Evolutionary conservation across 2,888 invertebrate species (phyloP), one percentile per base, ranked within the genome.

Genomic region (Pristionchus exspectatus): DNA sequence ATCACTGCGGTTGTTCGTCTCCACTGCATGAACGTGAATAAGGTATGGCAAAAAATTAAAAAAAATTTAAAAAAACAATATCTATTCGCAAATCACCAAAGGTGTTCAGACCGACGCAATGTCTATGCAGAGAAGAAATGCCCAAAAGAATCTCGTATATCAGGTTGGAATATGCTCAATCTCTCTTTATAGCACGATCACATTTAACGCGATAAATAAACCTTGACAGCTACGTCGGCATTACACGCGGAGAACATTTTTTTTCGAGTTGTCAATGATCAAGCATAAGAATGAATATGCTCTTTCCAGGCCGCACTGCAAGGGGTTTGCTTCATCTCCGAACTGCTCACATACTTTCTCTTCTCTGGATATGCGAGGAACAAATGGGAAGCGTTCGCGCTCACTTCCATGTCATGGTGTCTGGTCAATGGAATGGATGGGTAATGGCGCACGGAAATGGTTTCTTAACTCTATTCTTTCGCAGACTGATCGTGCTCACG

Each of bases 321-420:
- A n/a, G n/a, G n/a, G n/a, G n/a, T n/a, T n/a, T n/a, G n/a, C n/a
- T n/a, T n/a, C n/a, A n/a, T n/a, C n/a, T n/a, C n/a, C n/a, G n/a
- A n/a, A n/a, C n/a, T n/a, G n/a, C n/a, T 77, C 44, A 77, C 77
- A 10, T 77, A 77, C 24, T 77, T 77, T 10, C 38, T 77, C 10
- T 21, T 77, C 77, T 77, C 77, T 5, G 24, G 77, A 14, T 44
- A 77, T 12, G 77, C 77, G 0, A 38, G 38, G 10, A 77, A 77
- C 27, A 77, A 77, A 24, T 77, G 77, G 77, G 38, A 77, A 21
- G 38, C 44, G 4, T 77, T 77, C n/a, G 38, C 44, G 0, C 44
- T 77, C 38, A 77, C 77, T 24, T 77, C 77, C 44, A 30, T 77
- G 24, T 77, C 77, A 12, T 77, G 77, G 77, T 77, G 77, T 77